Conservation (phyloP, 2,113 vertebrate genomes). For the Chionomys nivalis region DNA sequence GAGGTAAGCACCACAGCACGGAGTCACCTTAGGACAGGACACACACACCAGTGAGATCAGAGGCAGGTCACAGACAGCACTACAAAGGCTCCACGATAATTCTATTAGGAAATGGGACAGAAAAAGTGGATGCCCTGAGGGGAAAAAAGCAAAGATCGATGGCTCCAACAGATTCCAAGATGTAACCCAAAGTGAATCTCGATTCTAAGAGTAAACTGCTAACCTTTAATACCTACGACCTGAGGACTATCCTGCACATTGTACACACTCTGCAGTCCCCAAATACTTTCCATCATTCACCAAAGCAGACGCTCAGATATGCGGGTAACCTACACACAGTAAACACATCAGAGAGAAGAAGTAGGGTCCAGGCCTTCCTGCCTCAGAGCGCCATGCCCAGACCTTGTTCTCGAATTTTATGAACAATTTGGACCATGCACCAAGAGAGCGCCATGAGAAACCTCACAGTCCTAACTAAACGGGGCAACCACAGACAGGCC, state of each 20-base stretch:
- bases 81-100: not conserved
- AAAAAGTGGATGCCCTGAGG: not conserved
- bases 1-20: not conserved
- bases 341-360: not conserved
- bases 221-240: not conserved
- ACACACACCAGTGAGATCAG: not conserved
- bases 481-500: no score
- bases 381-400: no score
- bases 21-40: not conserved
- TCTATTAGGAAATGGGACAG: not conserved
- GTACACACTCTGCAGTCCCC: not conserved
- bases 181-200: not conserved
- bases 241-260: not conserved
- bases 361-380: no score
- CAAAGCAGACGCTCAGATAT: not conserved
- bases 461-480: not conserved
- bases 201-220: not conserved
- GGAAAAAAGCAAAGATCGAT: not conserved
- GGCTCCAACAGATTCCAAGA: not conserved
- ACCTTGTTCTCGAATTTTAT: not conserved
- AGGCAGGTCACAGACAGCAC: not conserved
- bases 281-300: not conserved
- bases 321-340: not conserved
- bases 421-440: not conserved
- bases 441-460: not conserved